Base-by-base conservation (phyloP, 1,140 invertebrate genomes). In the Bombyx mandarina region DNA sequence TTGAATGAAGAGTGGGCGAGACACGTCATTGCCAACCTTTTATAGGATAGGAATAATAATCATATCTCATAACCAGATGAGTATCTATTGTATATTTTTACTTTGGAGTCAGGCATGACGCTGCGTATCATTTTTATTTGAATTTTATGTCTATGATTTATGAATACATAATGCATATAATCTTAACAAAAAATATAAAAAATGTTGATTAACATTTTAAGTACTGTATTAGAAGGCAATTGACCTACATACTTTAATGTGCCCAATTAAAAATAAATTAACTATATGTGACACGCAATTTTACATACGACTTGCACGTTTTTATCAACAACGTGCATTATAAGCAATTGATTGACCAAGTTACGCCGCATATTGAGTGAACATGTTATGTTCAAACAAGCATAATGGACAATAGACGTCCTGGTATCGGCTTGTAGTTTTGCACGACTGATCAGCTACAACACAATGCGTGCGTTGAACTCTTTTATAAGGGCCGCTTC, bases 391-490 rank as follows among this genome's bases (percentile, higher is more conserved):
- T 35, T 35, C 26, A 5, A 35, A 35, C 26, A 35, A 5, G 26
- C 26, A 35, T 35, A 35, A 35, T 35, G 26, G 26, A 35, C 26
- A 35, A 35, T 35, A 35, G 26, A 35, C 2, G 45, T 75, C 73
- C 71, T 75, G 63, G 59, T 65, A 62, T 52, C 58, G 60, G 54
- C 56, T 63, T 66, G 71, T 64, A 61, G 71, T 67, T 71, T 71
- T 73, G 75, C 73, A 60, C 63, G 63, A 78, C 62, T 48, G 22
- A 35, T 42, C 3, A 43, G 4, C 52, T 56, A 58, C 64, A 35
- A 72, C 68, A 82, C 79, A 82, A 82, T 74, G 69, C 74, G 82
- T 76, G 79, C 83, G 83, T 86, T 86, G 83, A 86, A 86, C 82
- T 86, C 83, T 86, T 86, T 86, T 86, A 68, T 79, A 85, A 75